These are phyloP conservation scores for Nebria salina DNA, from an alignment of 2,888 invertebrate species.

Conservation along the genomic window DNA sequence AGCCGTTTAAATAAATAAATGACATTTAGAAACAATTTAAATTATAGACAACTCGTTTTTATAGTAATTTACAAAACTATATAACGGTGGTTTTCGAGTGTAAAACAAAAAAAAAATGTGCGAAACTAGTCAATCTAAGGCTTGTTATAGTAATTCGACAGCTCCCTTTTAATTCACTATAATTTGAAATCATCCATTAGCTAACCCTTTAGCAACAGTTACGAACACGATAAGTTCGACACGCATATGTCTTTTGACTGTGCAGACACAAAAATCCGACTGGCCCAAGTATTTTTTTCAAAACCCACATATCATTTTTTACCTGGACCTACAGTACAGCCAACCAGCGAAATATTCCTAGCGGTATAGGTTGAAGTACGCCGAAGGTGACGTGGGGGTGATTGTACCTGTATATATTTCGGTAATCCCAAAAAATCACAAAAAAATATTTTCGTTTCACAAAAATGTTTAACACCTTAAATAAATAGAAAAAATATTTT, in stretches of 20 bases:
- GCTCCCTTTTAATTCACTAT: conserved; percentile 40
- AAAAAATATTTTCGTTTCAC: conserved; percentile 50
- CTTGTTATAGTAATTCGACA: conserved; percentile 26
- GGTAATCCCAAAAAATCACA: conserved; percentile 53
- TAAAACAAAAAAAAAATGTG: not conserved
- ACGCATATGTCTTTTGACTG: not conserved
- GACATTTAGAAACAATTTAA: too few relatives aligned
- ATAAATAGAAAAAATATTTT: conserved; percentile 48
- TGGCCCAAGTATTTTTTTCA: conserved; percentile 14
- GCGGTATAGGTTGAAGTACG: not conserved
- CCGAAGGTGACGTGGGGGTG: not conserved
- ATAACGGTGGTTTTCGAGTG: too few relatives aligned
- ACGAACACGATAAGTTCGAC: not conserved
- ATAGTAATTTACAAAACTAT: too few relatives aligned
- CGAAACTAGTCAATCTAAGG: not conserved
- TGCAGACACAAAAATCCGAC: not conserved
- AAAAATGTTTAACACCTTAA: conserved; percentile 51
- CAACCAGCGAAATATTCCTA: conserved; percentile 19
- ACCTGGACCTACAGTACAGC: conserved; percentile 49
- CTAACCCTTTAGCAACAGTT: conserved; percentile 26
- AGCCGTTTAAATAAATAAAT: too few relatives aligned
- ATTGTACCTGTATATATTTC: conserved; percentile 50
- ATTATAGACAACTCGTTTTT: too few relatives aligned
- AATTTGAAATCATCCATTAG: conserved; percentile 42
- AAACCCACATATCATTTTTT: conserved; percentile 48